Percentiles rank a stretch among this genome's conserved stretches.
These are phyloP conservation scores for Micrasema longulum DNA, from an alignment of 1,140 invertebrate genomes.

Conservation along the genomic window DNA sequence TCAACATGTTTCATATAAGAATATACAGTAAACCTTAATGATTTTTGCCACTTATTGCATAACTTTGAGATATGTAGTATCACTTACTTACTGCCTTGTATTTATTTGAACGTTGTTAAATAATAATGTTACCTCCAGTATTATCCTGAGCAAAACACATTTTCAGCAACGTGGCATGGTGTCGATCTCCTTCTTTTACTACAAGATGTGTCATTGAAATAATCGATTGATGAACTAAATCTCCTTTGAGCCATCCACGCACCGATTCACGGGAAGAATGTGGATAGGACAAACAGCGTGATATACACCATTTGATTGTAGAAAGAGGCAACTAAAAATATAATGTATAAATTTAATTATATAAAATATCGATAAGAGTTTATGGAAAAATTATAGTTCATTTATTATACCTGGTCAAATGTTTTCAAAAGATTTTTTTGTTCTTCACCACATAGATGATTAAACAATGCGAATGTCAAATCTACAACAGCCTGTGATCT, in stretches of 20 bases:
- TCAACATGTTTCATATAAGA: too few species aligned
- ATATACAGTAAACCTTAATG: too few species aligned
- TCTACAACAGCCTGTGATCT: slow-evolving; percentile 66
- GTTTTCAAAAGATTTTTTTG: slow-evolving; percentile 67
- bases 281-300: slow-evolving; percentile 64
- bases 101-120: too few species aligned
- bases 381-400: background rate
- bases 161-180: slow-evolving; percentile 50
- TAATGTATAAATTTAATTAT: background rate
- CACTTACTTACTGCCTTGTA: too few species aligned
- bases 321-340: slow-evolving; percentile 54
- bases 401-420: slow-evolving; percentile 61
- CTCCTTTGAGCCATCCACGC: slow-evolving; percentile 66
- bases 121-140: slow-evolving; percentile 42
- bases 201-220: slow-evolving; percentile 60
- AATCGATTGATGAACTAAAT: slow-evolving; percentile 61
- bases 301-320: slow-evolving; percentile 60
- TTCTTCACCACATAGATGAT: slow-evolving; percentile 63
- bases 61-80: too few species aligned
- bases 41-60: too few species aligned
- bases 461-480: slow-evolving; percentile 72
- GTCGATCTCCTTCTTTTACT: slow-evolving; percentile 57
- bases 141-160: slow-evolving; percentile 52
- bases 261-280: slow-evolving; percentile 64
- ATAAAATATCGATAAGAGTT: background rate